Conservation (phyloP, 2,113 vertebrate genomes). For the Lanius ludovicianus region DNA sequence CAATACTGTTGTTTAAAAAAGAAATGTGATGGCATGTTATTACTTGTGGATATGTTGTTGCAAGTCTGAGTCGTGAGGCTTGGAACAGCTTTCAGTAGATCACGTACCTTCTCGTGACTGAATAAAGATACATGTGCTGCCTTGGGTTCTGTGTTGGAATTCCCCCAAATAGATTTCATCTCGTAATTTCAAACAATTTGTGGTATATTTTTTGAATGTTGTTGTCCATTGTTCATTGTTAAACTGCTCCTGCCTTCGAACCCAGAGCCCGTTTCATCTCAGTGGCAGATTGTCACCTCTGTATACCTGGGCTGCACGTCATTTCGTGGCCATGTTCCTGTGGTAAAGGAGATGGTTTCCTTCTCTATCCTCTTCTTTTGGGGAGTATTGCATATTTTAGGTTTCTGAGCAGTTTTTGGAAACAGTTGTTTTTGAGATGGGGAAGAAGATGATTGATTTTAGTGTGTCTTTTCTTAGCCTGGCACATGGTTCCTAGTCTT, state of each 20-base stretch:
- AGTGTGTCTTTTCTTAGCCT: background rate
- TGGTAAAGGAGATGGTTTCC: background rate
- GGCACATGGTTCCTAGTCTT: background rate
- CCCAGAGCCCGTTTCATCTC: background rate
- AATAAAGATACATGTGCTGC: background rate
- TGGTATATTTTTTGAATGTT: background rate
- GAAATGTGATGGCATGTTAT: background rate
- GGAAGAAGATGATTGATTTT: background rate
- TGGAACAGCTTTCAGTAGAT: background rate
- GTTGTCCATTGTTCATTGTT: background rate
- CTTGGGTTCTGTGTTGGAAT: background rate
- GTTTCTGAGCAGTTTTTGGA: background rate
- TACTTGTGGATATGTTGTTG: background rate
- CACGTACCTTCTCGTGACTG: background rate
- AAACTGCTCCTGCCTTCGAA: background rate
- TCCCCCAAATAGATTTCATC: background rate
- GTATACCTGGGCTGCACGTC: accelerated
- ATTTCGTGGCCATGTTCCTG: background rate
- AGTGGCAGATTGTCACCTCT: background rate
- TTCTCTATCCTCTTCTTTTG: background rate
- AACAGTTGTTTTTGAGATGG: background rate
- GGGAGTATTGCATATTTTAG: background rate
- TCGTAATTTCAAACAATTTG: background rate
- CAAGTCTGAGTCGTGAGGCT: background rate
- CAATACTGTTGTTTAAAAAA: background rate